A percentile compares a stretch with the other conserved stretches of the same genome.
phyloP scores from a whole-genome alignment of 2,888 invertebrate species.

The Polyommatus icarus region DNA sequence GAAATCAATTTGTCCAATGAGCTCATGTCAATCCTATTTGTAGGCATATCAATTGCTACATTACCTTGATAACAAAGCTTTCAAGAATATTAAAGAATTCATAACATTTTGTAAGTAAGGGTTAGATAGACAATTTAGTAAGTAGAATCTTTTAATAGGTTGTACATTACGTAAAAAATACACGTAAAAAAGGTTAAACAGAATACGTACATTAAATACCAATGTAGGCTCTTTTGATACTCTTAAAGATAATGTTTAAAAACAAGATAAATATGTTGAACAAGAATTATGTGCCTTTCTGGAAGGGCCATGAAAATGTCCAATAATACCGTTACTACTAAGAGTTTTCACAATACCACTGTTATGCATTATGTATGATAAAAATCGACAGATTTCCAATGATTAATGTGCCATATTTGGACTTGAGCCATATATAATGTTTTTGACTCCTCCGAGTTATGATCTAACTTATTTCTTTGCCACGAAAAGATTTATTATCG shows the following conservation, averaged over 20 bases:
- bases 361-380: constrained; percentile 15
- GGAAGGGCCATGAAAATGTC: not conserved
- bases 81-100: not conserved
- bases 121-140: not conserved
- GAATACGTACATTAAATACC: not conserved
- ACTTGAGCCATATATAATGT: constrained; percentile 55
- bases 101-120: not conserved
- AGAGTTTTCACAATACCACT: constrained; percentile 19
- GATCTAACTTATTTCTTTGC: constrained; percentile 27
- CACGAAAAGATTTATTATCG: constrained; percentile 14
- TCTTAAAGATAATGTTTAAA: not conserved
- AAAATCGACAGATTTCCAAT: constrained; percentile 44
- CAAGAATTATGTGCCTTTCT: not conserved
- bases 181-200: too few relatives aligned
- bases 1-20: constrained; percentile 5
- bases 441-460: constrained; percentile 35
- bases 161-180: not conserved
- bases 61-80: not conserved
- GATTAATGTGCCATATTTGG: constrained; percentile 67
- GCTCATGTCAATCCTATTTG: not conserved
- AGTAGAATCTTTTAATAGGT: not conserved
- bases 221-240: not conserved
- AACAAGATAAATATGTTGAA: not conserved
- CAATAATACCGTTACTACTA: not conserved
- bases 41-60: constrained; percentile 1